Evolutionary conservation across 2,888 invertebrate species (phyloP), one percentile per base, ranked within the genome.

Genomic region (Lamproptera curius): DNA sequence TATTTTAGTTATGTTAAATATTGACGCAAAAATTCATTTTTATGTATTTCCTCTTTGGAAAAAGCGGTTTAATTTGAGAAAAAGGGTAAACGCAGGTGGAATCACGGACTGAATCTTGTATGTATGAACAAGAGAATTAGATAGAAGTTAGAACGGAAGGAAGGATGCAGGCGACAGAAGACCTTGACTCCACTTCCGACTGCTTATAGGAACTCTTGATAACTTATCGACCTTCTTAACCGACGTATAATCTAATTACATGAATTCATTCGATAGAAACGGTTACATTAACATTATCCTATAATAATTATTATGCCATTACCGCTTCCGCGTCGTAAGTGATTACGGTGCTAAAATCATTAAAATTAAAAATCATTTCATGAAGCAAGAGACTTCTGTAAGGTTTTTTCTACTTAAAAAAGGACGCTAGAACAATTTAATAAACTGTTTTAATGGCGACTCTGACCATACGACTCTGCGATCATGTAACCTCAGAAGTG

Each of bases 141-240:
- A 66, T 70, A 67, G 67, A 61, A 58, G 57, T 55, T 51, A 46
- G 45, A 62, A 57, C 79, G 83, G 83, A 84, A 83, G 82, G 73
- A 77, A 80, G 76, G 70, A 76, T 73, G 70, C 52, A 59, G 64
- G 60, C 56, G 56, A 50, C 51, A 40, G 23, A 10, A 55, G 63
- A 67, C 80, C 83, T 83, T 76, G 80, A 58, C 41, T 39, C 52
- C 37, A 79, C 76, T 84, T 84, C 84, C 84, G 70, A 63, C 63
- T 54, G 42, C 47, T 56, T 61, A 65, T 67, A 72, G 73, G 73
- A 75, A 73, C 67, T 62, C 54, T 59, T 52, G 58, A 61, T 59
- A 55, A 59, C 55, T 53, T 55, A 56, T 51, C 59, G 69, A 56
- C 69, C 73, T 73, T 62, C 56, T 51, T 31, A 16, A 42, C 14